These are phyloP conservation scores for Aproaerema taeniolella DNA, from an alignment of 2,888 invertebrate genomes.

Conservation along the genomic window DNA sequence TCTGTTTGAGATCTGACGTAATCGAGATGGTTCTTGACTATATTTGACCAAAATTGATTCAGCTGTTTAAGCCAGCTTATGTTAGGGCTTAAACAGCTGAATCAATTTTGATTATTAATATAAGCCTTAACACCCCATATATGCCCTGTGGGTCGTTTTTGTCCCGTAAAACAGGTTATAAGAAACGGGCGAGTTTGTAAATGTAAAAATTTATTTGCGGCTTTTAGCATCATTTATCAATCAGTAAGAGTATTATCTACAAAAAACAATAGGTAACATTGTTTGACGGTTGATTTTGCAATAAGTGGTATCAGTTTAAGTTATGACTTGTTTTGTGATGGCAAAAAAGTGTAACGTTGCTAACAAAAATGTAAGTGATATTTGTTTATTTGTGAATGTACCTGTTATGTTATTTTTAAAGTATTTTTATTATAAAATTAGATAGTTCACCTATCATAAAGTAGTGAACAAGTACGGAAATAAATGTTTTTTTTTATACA, in stretches of 20 bases:
- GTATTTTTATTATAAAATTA: not conserved
- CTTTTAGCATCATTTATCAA: not conserved
- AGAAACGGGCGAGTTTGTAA: not conserved
- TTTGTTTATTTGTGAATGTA: conserved; percentile 7
- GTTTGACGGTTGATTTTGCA: not conserved
- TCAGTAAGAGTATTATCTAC: conserved; percentile 1
- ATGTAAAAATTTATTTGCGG: not conserved
- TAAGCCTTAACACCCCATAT: too few species aligned
- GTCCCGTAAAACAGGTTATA: conserved; percentile 1
- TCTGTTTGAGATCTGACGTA: too few species aligned
- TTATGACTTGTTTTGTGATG: not conserved
- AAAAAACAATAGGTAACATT: not conserved
- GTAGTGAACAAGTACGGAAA: not conserved
- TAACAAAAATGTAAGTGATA: conserved; percentile 8
- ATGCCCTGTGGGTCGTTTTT: conserved; percentile 16
- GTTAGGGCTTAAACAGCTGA: too few species aligned
- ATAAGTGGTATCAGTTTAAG: not conserved
- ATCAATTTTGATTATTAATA: too few species aligned
- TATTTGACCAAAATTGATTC: too few species aligned
- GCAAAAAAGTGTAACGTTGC: not conserved
- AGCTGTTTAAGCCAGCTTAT: too few species aligned
- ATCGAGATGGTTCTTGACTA: too few species aligned
- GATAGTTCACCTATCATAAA: conserved; percentile 1
- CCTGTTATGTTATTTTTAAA: not conserved
- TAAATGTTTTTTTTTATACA: not conserved